A percentile compares a stretch with the other conserved stretches of the same genome.
Conservation (phyloP, 2,888 invertebrate species). For the Plagiodera versicolora region DNA sequence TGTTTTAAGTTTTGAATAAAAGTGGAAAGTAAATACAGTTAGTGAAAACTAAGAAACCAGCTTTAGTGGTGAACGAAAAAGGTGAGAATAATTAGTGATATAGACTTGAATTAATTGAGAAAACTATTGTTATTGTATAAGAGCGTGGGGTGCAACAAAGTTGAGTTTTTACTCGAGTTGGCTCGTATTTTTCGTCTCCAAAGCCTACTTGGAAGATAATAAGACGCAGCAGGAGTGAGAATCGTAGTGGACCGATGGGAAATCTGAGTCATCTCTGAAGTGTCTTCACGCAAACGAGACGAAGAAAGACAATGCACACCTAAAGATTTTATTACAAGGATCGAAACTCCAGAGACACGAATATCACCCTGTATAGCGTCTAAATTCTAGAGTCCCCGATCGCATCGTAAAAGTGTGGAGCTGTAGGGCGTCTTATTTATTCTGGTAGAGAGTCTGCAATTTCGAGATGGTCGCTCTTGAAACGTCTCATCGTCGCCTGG, state of each 20-base stretch:
- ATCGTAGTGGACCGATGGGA: conserved; percentile 21
- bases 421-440: conserved; percentile 14
- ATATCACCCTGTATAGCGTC: too few species aligned
- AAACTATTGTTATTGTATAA: too few species aligned
- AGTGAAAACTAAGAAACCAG: too few species aligned
- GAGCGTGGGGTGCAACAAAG: too few species aligned
- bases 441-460: conserved; percentile 19
- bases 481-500: conserved; percentile 26
- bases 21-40: too few species aligned
- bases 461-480: conserved; percentile 27
- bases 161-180: too few species aligned
- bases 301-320: conserved; percentile 10
- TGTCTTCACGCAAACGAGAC: conserved; percentile 21
- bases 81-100: too few species aligned
- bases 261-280: conserved; percentile 19
- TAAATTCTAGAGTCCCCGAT: too few species aligned
- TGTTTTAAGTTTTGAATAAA: too few species aligned
- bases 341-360: conserved; percentile 14
- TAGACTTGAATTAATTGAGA: too few species aligned
- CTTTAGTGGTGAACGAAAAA: too few species aligned
- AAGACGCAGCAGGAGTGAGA: background rate
- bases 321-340: conserved; percentile 21
- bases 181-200: too few species aligned
- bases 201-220: background rate
- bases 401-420: background rate